Evolutionary conservation across 2,797 vertebrate genomes (phyloP).

Genomic region (Micropoecilia bifurca): DNA sequence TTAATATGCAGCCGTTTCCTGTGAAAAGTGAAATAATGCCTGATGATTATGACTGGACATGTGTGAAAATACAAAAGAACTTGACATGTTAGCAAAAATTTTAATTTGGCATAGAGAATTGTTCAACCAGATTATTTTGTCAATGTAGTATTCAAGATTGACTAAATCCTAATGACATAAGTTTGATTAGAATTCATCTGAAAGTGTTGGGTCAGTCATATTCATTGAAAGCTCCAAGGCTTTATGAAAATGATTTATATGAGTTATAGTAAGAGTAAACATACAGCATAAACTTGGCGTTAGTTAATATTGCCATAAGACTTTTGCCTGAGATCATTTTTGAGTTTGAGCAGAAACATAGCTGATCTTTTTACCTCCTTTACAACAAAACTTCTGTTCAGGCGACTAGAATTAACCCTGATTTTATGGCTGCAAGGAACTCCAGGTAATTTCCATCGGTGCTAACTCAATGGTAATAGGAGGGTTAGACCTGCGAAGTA

Average conservation of each 20-base stretch:
- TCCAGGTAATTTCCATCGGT: not conserved
- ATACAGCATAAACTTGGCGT: not conserved
- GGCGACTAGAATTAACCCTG: not conserved
- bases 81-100: slow-evolving; percentile 29
- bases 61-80: slow-evolving; percentile 20
- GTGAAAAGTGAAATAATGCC: slow-evolving; percentile 11
- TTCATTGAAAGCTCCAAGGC: not conserved
- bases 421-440: not conserved
- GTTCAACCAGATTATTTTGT: not conserved
- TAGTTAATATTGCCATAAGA: too few relatives aligned
- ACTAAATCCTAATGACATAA: not conserved
- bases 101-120: slow-evolving; percentile 31
- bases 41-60: slow-evolving; percentile 14
- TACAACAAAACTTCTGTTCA: not conserved
- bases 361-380: not conserved
- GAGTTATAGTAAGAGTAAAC: not conserved
- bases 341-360: not conserved
- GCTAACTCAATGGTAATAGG: not conserved
- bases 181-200: not conserved
- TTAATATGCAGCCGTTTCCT: slow-evolving; percentile 26
- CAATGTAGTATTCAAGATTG: not conserved
- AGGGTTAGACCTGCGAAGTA: not conserved
- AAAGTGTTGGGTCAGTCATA: not conserved
- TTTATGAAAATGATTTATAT: not conserved
- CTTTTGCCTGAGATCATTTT: not conserved